A percentile compares a stretch with the other conserved stretches of the same genome.
Conservation (phyloP, 2,797 vertebrate genomes). For the Tachyglossus aculeatus region DNA sequence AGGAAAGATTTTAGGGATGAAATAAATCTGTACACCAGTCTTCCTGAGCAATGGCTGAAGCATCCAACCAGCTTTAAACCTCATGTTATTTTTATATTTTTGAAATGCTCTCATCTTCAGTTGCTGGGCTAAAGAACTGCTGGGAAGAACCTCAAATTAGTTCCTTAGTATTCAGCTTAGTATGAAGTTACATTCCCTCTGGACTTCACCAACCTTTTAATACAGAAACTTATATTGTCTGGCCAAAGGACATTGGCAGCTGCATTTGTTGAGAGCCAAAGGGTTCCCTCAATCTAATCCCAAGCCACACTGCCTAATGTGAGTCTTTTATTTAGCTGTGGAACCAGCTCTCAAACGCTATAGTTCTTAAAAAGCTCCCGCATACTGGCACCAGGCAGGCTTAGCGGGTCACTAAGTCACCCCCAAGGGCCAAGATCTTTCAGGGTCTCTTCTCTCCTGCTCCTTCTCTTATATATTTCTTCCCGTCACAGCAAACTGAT, state of each 20-base stretch:
- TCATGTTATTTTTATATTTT: conserved; percentile 44
- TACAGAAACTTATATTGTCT: neutral
- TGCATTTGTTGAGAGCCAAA: neutral
- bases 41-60: conserved; percentile 44
- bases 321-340: neutral
- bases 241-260: neutral
- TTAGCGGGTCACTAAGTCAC: too few relatives aligned
- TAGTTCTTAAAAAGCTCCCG: neutral
- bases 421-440: too few relatives aligned
- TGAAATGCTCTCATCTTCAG: conserved; percentile 46
- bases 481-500: too few relatives aligned
- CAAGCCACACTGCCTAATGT: neutral
- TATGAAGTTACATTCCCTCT: conserved; percentile 31
- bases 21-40: too few relatives aligned
- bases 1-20: too few relatives aligned
- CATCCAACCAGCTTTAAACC: conserved; percentile 39
- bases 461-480: too few relatives aligned
- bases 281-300: neutral
- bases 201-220: conserved; percentile 18
- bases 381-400: neutral
- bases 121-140: conserved; percentile 38
- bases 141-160: conserved; percentile 60
- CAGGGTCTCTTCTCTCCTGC: too few relatives aligned
- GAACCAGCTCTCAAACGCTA: neutral
- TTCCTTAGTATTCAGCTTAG: conserved; percentile 21